Evolutionary conservation across 2,797 vertebrate genomes (phyloP).

Genomic region (Chloroceryle inda): DNA sequence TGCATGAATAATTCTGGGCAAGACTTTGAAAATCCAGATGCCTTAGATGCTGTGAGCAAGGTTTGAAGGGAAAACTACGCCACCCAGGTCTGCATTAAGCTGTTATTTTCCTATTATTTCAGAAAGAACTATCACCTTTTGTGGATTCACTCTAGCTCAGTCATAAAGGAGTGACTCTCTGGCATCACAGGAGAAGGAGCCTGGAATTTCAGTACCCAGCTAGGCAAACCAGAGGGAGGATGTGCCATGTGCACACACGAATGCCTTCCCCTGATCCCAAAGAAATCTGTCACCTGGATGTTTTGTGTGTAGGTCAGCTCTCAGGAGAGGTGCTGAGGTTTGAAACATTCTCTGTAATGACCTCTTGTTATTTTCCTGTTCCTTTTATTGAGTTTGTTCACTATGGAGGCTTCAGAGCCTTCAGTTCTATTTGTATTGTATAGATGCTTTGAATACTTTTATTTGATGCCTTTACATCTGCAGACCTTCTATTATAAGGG

Average conservation of each 20-base stretch:
- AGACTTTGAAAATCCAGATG: conserved; percentile 17
- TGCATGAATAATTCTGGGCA: conserved; percentile 18
- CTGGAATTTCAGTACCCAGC: neutral
- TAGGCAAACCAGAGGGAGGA: neutral
- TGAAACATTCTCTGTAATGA: neutral
- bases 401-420: neutral
- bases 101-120: conserved; percentile 10
- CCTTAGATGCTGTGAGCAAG: neutral
- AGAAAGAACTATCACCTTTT: neutral
- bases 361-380: conserved; percentile 25
- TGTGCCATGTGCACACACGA: neutral
- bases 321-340: neutral
- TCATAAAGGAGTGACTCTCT: neutral
- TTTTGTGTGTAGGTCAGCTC: neutral
- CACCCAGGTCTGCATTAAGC: conserved; percentile 24
- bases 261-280: neutral
- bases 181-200: neutral
- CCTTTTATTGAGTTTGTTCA: neutral
- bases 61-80: conserved; percentile 5
- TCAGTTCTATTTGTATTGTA: neutral
- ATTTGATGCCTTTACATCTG: neutral
- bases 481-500: neutral
- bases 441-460: neutral
- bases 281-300: neutral
- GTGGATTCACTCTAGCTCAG: neutral